Conservation (phyloP, 2,888 invertebrate species). For the Homarus gammarus region DNA sequence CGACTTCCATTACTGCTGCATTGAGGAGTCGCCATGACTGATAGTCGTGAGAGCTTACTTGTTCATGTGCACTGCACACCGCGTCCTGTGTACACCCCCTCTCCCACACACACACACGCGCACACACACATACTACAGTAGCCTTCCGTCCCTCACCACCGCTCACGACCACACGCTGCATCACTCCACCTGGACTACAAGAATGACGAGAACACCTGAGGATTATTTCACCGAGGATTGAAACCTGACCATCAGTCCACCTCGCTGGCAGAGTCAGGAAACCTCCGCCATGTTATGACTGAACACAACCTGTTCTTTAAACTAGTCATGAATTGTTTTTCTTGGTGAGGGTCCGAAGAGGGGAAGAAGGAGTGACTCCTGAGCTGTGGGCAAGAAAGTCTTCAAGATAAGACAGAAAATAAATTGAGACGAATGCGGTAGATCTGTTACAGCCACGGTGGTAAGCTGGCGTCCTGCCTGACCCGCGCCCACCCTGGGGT, state of each 20-base stretch:
- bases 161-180: too few species aligned
- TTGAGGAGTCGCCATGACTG: not conserved
- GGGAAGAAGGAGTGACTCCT: not conserved
- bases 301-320: not conserved
- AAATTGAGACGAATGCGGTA: constrained; percentile 12
- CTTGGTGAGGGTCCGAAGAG: not conserved
- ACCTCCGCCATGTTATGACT: not conserved
- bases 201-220: not conserved
- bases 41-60: too few species aligned
- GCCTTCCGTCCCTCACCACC: too few species aligned
- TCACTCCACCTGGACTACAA: not conserved
- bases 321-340: constrained; percentile 2
- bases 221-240: not conserved
- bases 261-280: not conserved
- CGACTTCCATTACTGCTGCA: not conserved
- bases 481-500: not conserved
- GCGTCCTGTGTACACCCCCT: too few species aligned
- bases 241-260: not conserved
- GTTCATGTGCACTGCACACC: too few species aligned
- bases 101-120: too few species aligned
- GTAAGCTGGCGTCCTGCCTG: constrained; percentile 2
- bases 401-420: not conserved
- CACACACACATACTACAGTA: too few species aligned
- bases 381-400: not conserved
- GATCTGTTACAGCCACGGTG: not conserved